Evolutionary conservation across 2,888 invertebrate species (phyloP), one percentile per base, ranked within the genome.

Genomic region (Stenoptilia bipunctidactyla): DNA sequence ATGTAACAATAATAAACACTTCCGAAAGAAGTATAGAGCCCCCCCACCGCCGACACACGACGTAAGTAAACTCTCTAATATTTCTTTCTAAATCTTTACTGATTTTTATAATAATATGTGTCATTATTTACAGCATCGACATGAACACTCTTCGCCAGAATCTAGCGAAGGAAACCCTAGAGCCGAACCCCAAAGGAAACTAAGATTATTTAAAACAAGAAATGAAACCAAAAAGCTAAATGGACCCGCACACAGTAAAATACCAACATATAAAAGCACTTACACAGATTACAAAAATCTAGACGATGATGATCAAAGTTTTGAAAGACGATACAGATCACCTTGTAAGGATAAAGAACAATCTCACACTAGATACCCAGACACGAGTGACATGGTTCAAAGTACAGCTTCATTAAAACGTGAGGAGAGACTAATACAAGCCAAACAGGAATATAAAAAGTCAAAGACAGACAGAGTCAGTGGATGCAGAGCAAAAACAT

Each of bases 21-120:
- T 90, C 56, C 90, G 90, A 54, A 90, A 93, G 63, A 92, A 92
- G 69, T 92, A 92, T 61, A 88, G 89, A 77, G 93, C 93, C 1
- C 92, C 92, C 13, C 86, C 88, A 43, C 90, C 91, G 40, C 84
- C 76, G 43, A 60, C 53, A 34, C 58, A 66, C 56, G 66, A 79
- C 48, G 74, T 86, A 63, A 76, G 76, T 20, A 5, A 8, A 58
- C 34, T 35, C 1, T n/a, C 13, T 13, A 15, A 30, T 15, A 27
- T 30, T 27, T n/a, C n/a, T n/a, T n/a, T 9, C 1, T 30, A 1
- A 13, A 38, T 13, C 27, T 13, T 3, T 3, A 3, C 8, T 8
- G 13, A 37, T n/a, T n/a, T n/a, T n/a, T n/a, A n/a, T n/a, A n/a
- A n/a, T 30, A 30, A 12, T 13, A 6, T 15, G 25, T 15, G 5